Percentiles rank a stretch among this genome's conserved stretches.
Conservation (phyloP, 1,140 invertebrate species). For the Tachypleus tridentatus region DNA sequence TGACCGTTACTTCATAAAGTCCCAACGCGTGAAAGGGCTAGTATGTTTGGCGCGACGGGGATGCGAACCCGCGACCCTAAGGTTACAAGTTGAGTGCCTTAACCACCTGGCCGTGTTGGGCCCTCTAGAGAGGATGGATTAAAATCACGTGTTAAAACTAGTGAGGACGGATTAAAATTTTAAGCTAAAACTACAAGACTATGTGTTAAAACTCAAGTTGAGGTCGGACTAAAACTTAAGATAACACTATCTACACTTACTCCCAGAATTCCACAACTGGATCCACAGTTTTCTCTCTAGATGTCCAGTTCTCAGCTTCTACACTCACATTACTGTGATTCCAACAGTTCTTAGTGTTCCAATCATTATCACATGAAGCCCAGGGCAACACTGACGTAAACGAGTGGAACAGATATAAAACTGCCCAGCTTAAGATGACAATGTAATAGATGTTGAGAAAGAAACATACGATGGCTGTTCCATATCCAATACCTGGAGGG, state of each 20-base stretch:
- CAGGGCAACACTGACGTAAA: slow-evolving; percentile 24
- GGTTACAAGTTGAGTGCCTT: too few species aligned
- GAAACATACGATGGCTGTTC: slow-evolving; percentile 37
- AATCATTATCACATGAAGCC: slow-evolving; percentile 24
- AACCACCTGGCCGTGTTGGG: too few species aligned
- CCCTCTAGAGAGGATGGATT: too few species aligned
- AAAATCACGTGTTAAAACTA: too few species aligned
- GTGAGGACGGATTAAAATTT: too few species aligned
- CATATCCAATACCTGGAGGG: slow-evolving; percentile 24
- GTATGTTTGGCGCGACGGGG: too few species aligned
- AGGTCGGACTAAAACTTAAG: too few species aligned
- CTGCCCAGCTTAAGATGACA: slow-evolving; percentile 43
- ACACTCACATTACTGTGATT: neutral
- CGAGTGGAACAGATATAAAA: slow-evolving; percentile 40
- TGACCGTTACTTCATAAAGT: too few species aligned
- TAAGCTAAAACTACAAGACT: too few species aligned
- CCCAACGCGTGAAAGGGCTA: too few species aligned
- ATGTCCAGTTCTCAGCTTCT: neutral
- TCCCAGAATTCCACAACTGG: slow-evolving; percentile 21
- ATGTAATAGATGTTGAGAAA: slow-evolving; percentile 48
- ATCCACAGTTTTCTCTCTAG: slow-evolving; percentile 11
- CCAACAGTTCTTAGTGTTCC: slow-evolving; percentile 21
- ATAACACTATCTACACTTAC: slow-evolving; percentile 11
- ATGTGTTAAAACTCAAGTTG: too few species aligned
- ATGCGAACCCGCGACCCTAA: too few species aligned